Conservation (phyloP, 37 sponge, comb jelly and placozoan genomes). For the Amphimedon queenslandica region DNA sequence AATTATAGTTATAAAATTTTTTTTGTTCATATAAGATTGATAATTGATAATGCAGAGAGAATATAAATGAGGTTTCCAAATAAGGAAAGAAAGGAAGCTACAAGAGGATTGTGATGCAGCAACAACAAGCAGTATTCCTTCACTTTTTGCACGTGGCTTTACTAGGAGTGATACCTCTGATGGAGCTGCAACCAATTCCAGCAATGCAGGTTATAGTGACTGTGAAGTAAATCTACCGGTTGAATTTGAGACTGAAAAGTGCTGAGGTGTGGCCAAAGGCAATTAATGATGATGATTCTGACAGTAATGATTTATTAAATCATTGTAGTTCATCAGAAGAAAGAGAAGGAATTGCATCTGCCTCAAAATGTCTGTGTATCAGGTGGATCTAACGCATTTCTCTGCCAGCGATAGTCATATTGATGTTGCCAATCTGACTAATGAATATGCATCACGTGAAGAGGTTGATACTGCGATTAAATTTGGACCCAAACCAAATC, state of each 20-base stretch:
- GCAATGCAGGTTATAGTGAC: too few species aligned
- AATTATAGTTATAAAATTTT: background rate
- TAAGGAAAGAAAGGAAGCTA: background rate
- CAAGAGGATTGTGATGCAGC: background rate
- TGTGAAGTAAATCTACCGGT: too few species aligned
- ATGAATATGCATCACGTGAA: conserved; percentile 8
- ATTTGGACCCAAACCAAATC: background rate
- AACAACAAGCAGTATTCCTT: background rate
- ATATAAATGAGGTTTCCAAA: background rate
- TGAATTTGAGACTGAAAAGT: too few species aligned
- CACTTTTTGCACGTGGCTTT: background rate
- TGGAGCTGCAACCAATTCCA: background rate
- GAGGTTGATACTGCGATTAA: background rate
- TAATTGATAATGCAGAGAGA: background rate
- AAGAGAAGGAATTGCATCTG: too few species aligned
- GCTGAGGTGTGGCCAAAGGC: too few species aligned
- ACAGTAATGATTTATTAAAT: too few species aligned
- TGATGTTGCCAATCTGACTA: conserved; percentile 8
- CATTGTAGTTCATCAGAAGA: too few species aligned
- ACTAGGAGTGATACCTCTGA: background rate
- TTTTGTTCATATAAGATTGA: background rate
- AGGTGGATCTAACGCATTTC: background rate
- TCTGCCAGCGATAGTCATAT: background rate
- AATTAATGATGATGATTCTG: too few species aligned
- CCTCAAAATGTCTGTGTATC: too few species aligned